Evolutionary conservation across 2,797 vertebrate genomes (phyloP), one percentile per base, ranked within the genome.

Genomic region (Pelobates cultripes): DNA sequence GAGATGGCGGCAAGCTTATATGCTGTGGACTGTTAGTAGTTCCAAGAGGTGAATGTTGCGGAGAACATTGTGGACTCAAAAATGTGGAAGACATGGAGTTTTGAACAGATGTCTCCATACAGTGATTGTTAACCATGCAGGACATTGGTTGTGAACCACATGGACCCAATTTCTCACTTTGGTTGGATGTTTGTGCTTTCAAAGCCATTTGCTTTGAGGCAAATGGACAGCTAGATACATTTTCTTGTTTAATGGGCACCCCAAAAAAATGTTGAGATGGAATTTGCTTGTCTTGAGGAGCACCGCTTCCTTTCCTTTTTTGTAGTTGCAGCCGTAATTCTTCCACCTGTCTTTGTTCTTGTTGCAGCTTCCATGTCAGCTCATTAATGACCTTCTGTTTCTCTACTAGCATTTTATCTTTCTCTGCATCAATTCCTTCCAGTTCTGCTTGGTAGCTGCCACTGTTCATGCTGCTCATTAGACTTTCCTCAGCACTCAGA

Each of bases 371-470:
- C 97, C 97, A 98, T 0, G 97, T 99, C 86, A 99, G 92, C 85
- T 99, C 97, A 28, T 99, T 98, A 63, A 99, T 99, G 87, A 99
- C 97, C 85, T 98, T 99, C 90, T 99, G 98, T 89, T 99, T 99
- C 86, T 99, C 97, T 86, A 99, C 97, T 86, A 99, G 89, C 97
- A 99, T 99, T 89, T 99, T 99, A 89, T 99, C 97, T 84, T 99
- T 99, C 84, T 98, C 97, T 0, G 95, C 95, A 80, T 99, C 97
- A 5, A 94, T 86, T 2, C 95, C 95, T 81, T 93, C 94, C 85
- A 88, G 68, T 87, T 96, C 95, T 8, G 89, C 73, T 84, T 91
- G 87, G 47, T 92, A 70, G 74, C 92, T 87, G 77, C 94, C 88
- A 8, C 93, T 89, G 0, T 89, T 93, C 78, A 93, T 88, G 77